phyloP scores from a whole-genome alignment of 1,140 invertebrate genomes.

The Drosophila tristis region DNA sequence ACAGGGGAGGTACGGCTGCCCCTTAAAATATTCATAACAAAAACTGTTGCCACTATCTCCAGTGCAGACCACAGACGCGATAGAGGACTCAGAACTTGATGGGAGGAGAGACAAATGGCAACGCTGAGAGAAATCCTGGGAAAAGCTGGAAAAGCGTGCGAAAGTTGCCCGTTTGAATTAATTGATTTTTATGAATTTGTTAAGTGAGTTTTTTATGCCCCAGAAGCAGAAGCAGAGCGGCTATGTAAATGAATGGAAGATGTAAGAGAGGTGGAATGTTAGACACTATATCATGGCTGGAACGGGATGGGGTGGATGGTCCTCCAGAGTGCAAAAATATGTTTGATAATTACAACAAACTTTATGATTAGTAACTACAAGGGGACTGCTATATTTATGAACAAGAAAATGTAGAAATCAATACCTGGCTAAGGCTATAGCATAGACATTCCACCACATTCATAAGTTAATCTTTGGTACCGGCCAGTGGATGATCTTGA shows the following conservation, averaged over 20 bases:
- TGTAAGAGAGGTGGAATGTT: not conserved
- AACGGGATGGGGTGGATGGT: not conserved
- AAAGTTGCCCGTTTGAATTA: conserved; percentile 65
- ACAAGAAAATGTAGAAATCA: no score
- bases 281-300: conserved; percentile 2
- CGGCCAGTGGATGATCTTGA: no score
- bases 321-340: conserved; percentile 36
- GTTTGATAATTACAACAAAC: conserved; percentile 6
- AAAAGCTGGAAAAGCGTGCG: conserved; percentile 30
- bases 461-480: no score
- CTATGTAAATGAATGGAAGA: not conserved
- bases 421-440: no score
- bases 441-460: no score
- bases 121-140: conserved; percentile 25
- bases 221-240: not conserved
- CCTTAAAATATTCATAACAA: conserved; percentile 81
- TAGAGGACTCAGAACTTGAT: not conserved
- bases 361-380: no score
- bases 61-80: conserved; percentile 45
- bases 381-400: no score
- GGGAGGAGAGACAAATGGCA: conserved; percentile 21
- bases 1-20: conserved; percentile 47
- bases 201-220: conserved; percentile 52
- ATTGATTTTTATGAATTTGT: conserved; percentile 78
- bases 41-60: conserved; percentile 77